Conservation (phyloP, 2,888 invertebrate species). For the Scelioninae gen. 1 region DNA sequence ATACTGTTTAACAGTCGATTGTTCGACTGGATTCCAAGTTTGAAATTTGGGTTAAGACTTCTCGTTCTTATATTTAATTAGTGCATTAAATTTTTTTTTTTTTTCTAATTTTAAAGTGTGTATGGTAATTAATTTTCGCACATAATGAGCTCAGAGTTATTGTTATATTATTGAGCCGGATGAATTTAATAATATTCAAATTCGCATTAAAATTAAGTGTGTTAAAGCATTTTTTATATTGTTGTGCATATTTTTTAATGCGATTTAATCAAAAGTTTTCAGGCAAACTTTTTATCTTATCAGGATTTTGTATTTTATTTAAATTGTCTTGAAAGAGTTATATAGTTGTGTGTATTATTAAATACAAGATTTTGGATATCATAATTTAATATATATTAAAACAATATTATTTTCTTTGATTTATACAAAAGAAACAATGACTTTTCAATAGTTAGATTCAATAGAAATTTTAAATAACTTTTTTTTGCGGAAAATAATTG, state of each 20-base stretch:
- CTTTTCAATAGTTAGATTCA: too few relatives aligned
- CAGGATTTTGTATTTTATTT: too few relatives aligned
- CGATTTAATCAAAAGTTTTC: conserved; percentile 5
- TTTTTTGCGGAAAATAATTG: too few relatives aligned
- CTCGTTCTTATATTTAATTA: conserved; percentile 13
- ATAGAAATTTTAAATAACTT: too few relatives aligned
- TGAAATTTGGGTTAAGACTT: too few relatives aligned
- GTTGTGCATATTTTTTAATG: conserved; percentile 11
- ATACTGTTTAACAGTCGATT: too few relatives aligned
- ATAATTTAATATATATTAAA: too few relatives aligned
- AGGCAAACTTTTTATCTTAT: conserved; percentile 12
- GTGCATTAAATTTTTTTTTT: conserved; percentile 20
- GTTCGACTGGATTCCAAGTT: too few relatives aligned
- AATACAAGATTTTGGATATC: too few relatives aligned
- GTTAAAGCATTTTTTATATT: conserved; percentile 21
- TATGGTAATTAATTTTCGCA: conserved; percentile 7
- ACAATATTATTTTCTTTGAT: too few relatives aligned
- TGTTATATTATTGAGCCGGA: conserved; percentile 10
- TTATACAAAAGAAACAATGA: too few relatives aligned
- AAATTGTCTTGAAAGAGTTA: conserved; percentile 4
- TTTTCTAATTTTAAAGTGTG: conserved; percentile 8
- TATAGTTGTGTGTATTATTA: background rate
- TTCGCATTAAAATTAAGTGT: conserved; percentile 35
- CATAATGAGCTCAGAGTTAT: conserved; percentile 22
- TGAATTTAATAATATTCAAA: conserved; percentile 35